These are phyloP conservation scores for Phrynosoma blainvillii DNA, from an alignment of 2,113 vertebrate genomes.

Conservation along the genomic window DNA sequence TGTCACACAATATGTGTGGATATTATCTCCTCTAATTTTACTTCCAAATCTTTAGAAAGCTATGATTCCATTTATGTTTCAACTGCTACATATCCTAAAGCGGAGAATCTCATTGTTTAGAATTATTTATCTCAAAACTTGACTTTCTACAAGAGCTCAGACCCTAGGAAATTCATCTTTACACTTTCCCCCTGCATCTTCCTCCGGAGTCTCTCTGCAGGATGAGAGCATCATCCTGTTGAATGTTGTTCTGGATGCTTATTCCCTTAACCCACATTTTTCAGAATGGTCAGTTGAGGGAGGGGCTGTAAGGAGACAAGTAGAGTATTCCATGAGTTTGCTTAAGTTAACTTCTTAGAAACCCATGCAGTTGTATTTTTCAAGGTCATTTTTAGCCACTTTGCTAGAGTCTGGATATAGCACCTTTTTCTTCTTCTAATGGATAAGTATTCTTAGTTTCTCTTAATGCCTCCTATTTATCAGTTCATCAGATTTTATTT, in stretches of 20 bases:
- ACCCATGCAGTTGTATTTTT: background rate
- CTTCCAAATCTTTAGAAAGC: conserved; percentile 3
- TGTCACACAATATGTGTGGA: background rate
- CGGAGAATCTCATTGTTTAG: conserved; percentile 9
- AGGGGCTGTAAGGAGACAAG: background rate
- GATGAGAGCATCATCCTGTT: background rate
- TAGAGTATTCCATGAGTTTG: background rate
- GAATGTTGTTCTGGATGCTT: background rate
- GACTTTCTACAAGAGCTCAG: too few species aligned
- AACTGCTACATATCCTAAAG: background rate
- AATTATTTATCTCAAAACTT: background rate
- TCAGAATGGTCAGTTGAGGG: too few species aligned
- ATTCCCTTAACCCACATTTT: background rate
- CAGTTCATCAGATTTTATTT: conserved; percentile 74
- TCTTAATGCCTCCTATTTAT: conserved; percentile 72
- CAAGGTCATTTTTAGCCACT: background rate
- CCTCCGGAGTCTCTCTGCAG: background rate
- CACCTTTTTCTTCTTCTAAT: background rate
- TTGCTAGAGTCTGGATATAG: too few species aligned
- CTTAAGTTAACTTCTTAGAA: background rate
- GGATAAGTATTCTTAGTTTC: conserved; percentile 65
- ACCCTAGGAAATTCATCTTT: too few species aligned
- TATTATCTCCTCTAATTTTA: background rate
- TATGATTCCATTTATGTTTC: conserved; percentile 9
- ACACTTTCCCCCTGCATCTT: background rate